Evolutionary conservation across 2,113 vertebrate genomes (phyloP).

Genomic region (Mastomys natalensis): DNA sequence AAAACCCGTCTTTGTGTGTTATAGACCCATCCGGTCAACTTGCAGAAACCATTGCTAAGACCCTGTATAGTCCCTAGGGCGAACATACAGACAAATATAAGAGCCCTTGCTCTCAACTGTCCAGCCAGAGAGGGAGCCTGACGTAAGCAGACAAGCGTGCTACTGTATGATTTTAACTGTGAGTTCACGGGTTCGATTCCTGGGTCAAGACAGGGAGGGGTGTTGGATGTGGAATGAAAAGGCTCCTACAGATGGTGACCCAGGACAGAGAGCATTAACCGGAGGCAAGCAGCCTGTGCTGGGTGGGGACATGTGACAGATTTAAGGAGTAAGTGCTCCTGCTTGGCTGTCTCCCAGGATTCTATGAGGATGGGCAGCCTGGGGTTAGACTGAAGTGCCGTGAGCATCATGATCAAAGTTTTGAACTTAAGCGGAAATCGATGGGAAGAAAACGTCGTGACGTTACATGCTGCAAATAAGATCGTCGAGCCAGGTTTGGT

Average conservation of each 20-base stretch:
- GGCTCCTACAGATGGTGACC: not conserved
- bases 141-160: not conserved
- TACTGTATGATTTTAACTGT: not conserved
- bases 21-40: not conserved
- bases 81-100: not conserved
- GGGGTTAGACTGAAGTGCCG: not conserved
- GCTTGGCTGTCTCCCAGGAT: not conserved
- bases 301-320: not conserved
- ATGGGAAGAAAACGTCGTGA: not conserved
- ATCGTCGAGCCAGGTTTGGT: not conserved
- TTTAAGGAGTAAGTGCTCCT: not conserved
- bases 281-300: not conserved
- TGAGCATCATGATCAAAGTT: not conserved
- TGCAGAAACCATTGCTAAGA: constrained; percentile 23
- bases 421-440: not conserved
- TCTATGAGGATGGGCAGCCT: not conserved
- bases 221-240: not conserved
- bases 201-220: not conserved
- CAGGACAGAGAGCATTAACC: not conserved
- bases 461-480: not conserved
- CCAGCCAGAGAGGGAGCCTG: not conserved
- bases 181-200: rapidly evolving
- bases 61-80: not conserved
- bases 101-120: not conserved
- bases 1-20: constrained; percentile 3